phyloP scores from a whole-genome alignment of 1,140 invertebrate genomes.

The Littorina saxatilis region DNA sequence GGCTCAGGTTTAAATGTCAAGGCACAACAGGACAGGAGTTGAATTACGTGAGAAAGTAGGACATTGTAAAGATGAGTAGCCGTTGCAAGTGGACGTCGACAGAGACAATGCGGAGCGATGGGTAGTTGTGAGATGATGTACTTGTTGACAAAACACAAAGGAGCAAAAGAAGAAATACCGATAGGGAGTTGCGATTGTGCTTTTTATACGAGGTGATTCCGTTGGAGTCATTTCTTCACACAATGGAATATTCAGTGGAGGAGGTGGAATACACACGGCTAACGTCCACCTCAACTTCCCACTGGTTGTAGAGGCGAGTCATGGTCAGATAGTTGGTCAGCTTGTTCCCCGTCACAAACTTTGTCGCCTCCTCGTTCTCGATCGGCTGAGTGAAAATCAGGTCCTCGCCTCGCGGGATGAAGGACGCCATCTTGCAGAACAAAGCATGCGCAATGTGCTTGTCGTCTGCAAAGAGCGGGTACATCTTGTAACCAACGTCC shows the following conservation, averaged over 20 bases:
- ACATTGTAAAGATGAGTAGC: no score
- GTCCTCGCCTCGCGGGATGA: slow-evolving; percentile 50
- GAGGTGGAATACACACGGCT: slow-evolving; percentile 48
- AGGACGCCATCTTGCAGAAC: slow-evolving; percentile 50
- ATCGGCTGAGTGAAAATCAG: slow-evolving; percentile 54
- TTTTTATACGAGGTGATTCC: no score
- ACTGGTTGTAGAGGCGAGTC: slow-evolving; percentile 58
- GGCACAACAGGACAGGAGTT: no score
- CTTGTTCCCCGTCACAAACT: slow-evolving; percentile 54
- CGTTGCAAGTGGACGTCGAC: no score
- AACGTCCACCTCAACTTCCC: slow-evolving; percentile 50
- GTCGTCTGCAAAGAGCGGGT: slow-evolving; percentile 55
- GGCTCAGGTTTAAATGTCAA: no score
- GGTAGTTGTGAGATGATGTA: no score
- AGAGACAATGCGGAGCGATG: no score
- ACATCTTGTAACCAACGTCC: slow-evolving; percentile 54
- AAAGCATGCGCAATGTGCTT: slow-evolving; percentile 47
- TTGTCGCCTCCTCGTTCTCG: slow-evolving; percentile 52
- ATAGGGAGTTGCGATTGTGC: no score
- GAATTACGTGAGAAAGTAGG: no score
- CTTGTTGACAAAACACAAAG: no score
- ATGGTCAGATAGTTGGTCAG: slow-evolving; percentile 54
- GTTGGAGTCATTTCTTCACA: no score
- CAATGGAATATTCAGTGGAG: slow-evolving; percentile 49
- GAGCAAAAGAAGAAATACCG: no score